phyloP scores from a whole-genome alignment of 1,140 invertebrate genomes.

The Drosophila sturtevanti region DNA sequence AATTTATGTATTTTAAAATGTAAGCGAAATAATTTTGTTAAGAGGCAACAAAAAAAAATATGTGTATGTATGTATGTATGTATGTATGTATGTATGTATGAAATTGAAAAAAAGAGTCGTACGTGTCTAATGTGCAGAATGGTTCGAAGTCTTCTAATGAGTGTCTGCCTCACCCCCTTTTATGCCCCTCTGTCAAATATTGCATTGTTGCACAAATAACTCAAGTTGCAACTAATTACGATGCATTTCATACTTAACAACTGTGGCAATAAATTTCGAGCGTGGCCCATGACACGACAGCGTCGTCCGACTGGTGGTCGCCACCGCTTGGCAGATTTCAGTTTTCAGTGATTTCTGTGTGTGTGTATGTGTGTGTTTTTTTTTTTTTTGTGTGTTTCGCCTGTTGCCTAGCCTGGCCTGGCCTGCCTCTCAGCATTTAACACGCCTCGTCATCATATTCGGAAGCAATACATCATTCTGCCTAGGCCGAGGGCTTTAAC shows the following conservation, averaged over 20 bases:
- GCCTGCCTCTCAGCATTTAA: slow-evolving; percentile 48
- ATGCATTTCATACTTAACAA: slow-evolving; percentile 79
- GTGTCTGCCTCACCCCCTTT: slow-evolving; percentile 10
- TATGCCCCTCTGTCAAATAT: neutral
- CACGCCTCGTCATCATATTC: slow-evolving; percentile 80
- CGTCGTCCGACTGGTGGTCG: slow-evolving; percentile 57
- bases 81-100: no score
- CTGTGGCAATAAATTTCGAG: slow-evolving; percentile 78
- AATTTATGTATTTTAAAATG: slow-evolving; percentile 76
- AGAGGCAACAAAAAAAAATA: neutral
- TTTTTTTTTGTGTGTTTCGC: neutral
- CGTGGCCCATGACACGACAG: slow-evolving; percentile 75
- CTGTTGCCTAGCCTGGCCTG: neutral
- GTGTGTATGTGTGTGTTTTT: no score
- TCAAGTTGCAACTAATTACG: slow-evolving; percentile 81
- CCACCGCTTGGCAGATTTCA: slow-evolving; percentile 42
- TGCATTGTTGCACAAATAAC: slow-evolving; percentile 80
- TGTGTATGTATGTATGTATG: no score
- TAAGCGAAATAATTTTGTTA: slow-evolving; percentile 51
- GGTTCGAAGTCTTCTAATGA: slow-evolving; percentile 51
- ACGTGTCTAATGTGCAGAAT: slow-evolving; percentile 80
- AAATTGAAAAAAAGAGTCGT: slow-evolving; percentile 54
- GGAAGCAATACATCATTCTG: slow-evolving; percentile 79
- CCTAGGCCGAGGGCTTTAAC: slow-evolving; percentile 25
- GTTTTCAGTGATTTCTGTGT: slow-evolving; percentile 38